Evolutionary conservation across 2,888 invertebrate genomes (phyloP).

Genomic region (Imbricaverruca yamaguchii): DNA sequence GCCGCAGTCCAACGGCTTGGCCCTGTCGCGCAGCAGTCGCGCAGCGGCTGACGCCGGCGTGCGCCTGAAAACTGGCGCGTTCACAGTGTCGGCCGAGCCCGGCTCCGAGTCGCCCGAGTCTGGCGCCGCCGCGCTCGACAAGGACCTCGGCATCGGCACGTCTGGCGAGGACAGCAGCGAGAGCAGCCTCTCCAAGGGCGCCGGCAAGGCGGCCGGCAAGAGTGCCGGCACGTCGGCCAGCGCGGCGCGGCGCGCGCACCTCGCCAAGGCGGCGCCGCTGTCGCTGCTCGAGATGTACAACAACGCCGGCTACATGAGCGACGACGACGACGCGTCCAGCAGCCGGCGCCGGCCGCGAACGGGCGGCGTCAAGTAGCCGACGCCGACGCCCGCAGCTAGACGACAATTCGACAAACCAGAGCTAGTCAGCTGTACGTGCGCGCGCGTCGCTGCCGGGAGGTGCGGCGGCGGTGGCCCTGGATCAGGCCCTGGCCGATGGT

Average conservation of each 20-base stretch:
- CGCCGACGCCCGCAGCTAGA: not conserved
- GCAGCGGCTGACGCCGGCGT: not conserved
- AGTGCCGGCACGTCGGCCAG: conserved; percentile 34
- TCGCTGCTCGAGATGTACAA: conserved; percentile 53
- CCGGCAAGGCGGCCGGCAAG: conserved; percentile 33
- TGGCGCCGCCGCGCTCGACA: conserved; percentile 41
- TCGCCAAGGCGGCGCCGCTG: conserved; percentile 30
- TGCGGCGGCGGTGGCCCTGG: too few species aligned
- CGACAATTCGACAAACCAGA: not conserved
- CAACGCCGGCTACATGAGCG: conserved; percentile 50
- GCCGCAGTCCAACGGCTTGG: conserved; percentile 22
- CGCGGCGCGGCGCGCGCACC: conserved; percentile 26
- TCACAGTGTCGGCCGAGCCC: conserved; percentile 63
- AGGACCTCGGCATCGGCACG: conserved; percentile 72
- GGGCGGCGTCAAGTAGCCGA: not conserved
- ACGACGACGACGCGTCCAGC: conserved; percentile 36
- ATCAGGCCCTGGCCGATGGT: too few species aligned
- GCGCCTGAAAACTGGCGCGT: conserved; percentile 1
- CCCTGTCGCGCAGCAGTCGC: not conserved
- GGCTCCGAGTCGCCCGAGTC: conserved; percentile 52
- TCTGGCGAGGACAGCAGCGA: conserved; percentile 78
- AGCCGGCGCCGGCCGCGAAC: not conserved
- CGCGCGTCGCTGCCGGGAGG: not conserved
- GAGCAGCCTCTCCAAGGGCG: conserved; percentile 60
- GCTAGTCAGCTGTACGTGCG: not conserved